Evolutionary conservation across 2,113 vertebrate species (phyloP), one percentile per base, ranked within the genome.

Genomic region (Eretmochelys imbricata): DNA sequence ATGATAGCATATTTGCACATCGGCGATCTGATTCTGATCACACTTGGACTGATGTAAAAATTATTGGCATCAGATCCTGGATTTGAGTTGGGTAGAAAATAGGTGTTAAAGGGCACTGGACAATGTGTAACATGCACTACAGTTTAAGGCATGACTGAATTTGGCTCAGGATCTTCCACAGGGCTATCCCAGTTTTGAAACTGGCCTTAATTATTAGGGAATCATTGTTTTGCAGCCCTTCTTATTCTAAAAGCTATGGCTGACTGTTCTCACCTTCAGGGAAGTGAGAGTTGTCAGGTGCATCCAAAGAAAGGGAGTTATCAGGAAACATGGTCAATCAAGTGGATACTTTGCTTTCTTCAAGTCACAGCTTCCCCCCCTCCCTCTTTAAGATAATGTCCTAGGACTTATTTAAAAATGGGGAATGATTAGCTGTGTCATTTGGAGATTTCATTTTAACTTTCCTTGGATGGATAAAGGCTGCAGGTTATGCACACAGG

Each of bases 381-480:
- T 3, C 57, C 12, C 54, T 38, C 91, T 94, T 94, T 89, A 95
- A 57, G 24, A 89, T 89, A 55, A 85, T 59, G 82, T 51, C 94
- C 92, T 85, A 84, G 84, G 79, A 83, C 79, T 91, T 84, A 92
- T 87, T 97, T 91, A 92, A 94, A 69, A 92, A 92, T 81, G 91
- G 93, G 94, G 95, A 87, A 24, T 53, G 50, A 89, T 94, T 51
- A 22, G 82, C 83, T 97, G 92, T 92, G 85, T 89, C 20, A 94
- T 95, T 93, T 93, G 84, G 83, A 62, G 19, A 86, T 94, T 95
- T 87, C 75, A 87, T 80, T 91, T 93, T 90, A 86, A 87, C 83
- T 97, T 97, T 91, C 76, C 51, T 81, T 82, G 91, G n/a, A 25
- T 91, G 89, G 89, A 91, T 84, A 87, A 89, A 96, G 91, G 80